These are phyloP conservation scores for Cossypha polioptera DNA, from an alignment of 2,797 vertebrate species.

Conservation along the genomic window DNA sequence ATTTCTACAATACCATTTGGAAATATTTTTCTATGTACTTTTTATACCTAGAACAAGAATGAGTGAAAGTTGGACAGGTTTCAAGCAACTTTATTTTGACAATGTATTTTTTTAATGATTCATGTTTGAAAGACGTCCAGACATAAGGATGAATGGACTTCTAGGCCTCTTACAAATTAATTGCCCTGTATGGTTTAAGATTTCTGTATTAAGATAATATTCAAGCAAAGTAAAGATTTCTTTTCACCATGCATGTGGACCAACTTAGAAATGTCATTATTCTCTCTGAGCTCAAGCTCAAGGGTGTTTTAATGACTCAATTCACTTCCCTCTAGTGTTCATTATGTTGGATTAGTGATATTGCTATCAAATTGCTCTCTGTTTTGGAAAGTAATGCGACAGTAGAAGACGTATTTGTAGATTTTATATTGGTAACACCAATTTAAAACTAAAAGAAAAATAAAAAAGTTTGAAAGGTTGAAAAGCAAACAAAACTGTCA, in stretches of 20 bases:
- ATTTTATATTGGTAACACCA: not conserved
- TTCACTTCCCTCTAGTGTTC: not conserved
- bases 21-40: not conserved
- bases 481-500: not conserved
- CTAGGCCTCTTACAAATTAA: not conserved
- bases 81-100: not conserved
- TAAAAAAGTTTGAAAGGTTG: not conserved
- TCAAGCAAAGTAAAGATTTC: not conserved
- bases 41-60: not conserved
- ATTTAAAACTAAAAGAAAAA: not conserved
- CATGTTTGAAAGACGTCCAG: not conserved
- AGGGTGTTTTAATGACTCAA: not conserved
- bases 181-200: not conserved
- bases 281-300: not conserved
- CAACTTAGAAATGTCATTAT: not conserved
- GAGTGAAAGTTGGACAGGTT: not conserved
- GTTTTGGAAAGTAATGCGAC: not conserved
- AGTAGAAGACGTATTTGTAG: not conserved
- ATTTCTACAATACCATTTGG: not conserved
- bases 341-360: not conserved
- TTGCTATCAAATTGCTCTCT: not conserved
- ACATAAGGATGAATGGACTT: not conserved
- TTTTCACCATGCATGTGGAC: not conserved
- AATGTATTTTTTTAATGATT: not conserved
- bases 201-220: not conserved